Evolutionary conservation across 2,113 vertebrate genomes (phyloP).

Genomic region (Eidolon helvum): DNA sequence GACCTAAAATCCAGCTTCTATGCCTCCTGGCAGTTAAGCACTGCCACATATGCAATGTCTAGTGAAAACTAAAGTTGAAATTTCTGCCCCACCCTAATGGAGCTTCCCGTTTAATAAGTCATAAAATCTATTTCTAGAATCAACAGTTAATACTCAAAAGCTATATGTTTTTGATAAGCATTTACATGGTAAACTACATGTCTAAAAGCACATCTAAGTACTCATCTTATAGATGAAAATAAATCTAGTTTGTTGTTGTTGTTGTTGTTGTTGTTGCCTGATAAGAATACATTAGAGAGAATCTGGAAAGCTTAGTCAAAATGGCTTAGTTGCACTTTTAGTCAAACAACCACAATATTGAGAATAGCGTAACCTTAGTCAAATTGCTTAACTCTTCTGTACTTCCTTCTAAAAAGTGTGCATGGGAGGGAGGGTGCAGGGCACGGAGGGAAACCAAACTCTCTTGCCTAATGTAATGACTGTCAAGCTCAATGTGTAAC

Average conservation of each 20-base stretch:
- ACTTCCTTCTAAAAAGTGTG: conserved; percentile 59
- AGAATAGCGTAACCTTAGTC: conserved; percentile 42
- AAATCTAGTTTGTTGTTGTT: neutral
- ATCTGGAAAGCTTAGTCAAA: neutral
- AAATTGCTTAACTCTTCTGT: conserved; percentile 49
- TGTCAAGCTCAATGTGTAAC: conserved; percentile 41
- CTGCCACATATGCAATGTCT: neutral
- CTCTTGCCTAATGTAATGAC: conserved; percentile 40
- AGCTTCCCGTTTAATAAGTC: conserved; percentile 6
- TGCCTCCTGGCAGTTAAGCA: neutral
- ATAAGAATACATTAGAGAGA: neutral
- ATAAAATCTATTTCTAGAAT: conserved; percentile 31
- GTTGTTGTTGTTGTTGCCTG: neutral
- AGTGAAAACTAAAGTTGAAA: conserved; percentile 5
- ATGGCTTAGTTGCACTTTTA: conserved; percentile 42
- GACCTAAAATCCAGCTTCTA: neutral
- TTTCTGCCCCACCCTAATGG: neutral
- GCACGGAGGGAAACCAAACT: neutral
- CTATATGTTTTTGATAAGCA: neutral
- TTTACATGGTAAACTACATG: neutral
- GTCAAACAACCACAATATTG: conserved; percentile 27
- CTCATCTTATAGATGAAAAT: neutral
- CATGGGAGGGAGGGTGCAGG: neutral
- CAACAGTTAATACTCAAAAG: neutral
- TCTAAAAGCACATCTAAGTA: neutral